Conservation (phyloP, 2,888 invertebrate genomes). For the Cheilosia urbana region DNA sequence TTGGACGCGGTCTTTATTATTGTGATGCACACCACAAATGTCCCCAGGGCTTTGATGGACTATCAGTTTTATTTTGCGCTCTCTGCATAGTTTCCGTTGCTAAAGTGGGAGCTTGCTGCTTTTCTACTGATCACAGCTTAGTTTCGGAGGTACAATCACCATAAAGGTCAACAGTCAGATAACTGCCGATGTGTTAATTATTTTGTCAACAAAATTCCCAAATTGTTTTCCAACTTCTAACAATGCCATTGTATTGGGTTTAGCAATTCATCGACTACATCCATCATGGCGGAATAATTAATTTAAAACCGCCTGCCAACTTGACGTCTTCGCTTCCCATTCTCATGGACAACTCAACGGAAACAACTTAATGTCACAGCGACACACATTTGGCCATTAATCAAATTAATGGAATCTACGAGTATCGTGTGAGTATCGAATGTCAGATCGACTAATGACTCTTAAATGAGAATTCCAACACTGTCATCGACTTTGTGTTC, state of each 20-base stretch:
- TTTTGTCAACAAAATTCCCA: too few species aligned
- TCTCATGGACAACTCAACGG: not conserved
- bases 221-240: too few species aligned
- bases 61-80: constrained; percentile 4
- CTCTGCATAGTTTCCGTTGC: not conserved
- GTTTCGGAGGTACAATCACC: not conserved
- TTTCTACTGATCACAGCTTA: not conserved
- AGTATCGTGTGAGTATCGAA: constrained; percentile 21
- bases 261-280: too few species aligned
- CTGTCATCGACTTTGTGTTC: constrained; percentile 40
- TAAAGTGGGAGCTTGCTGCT: constrained; percentile 7
- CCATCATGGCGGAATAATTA: too few species aligned
- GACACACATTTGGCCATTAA: constrained; percentile 14
- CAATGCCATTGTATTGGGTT: too few species aligned
- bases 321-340: constrained; percentile 1
- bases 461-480: constrained; percentile 42
- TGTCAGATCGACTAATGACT: constrained; percentile 38
- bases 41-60: constrained; percentile 8
- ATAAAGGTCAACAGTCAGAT: constrained; percentile 4
- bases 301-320: not conserved
- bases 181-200: too few species aligned
- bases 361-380: not conserved
- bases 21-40: constrained; percentile 9
- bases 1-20: constrained; percentile 5
- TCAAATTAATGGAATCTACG: constrained; percentile 46